These are phyloP conservation scores for Drosophila kurseongensis DNA, from an alignment of 1,140 invertebrate species.

Conservation along the genomic window DNA sequence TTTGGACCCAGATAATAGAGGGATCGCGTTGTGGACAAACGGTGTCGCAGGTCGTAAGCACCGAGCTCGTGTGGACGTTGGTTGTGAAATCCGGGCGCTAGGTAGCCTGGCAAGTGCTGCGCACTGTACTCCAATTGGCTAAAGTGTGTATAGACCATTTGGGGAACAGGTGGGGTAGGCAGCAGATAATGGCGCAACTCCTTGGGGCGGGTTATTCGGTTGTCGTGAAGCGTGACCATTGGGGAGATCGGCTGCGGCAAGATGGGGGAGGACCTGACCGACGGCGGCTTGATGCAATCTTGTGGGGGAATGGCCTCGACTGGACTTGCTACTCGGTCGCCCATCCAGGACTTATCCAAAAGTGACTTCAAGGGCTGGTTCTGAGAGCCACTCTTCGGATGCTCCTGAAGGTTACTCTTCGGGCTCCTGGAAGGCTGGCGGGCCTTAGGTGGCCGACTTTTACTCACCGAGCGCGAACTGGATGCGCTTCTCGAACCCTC, in stretches of 20 bases:
- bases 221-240: conserved; percentile 12
- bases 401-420: no score
- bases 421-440: neutral
- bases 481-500: neutral
- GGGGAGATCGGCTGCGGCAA: conserved; percentile 5
- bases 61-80: neutral
- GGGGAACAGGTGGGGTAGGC: neutral
- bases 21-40: conserved; percentile 12
- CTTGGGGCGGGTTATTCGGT: neutral
- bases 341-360: neutral
- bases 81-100: neutral
- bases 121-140: conserved; percentile 7
- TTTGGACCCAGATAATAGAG: neutral
- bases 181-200: neutral
- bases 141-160: conserved; percentile 2
- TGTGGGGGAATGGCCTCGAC: neutral
- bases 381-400: neutral
- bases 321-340: no score
- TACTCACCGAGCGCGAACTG: neutral
- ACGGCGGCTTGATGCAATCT: neutral
- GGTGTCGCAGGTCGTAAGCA: conserved; percentile 11
- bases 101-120: neutral
- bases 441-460: neutral
- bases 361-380: neutral
- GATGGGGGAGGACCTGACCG: neutral